Evolutionary conservation across 2,888 invertebrate genomes (phyloP).

Genomic region (Caenorhabditis virilis): DNA sequence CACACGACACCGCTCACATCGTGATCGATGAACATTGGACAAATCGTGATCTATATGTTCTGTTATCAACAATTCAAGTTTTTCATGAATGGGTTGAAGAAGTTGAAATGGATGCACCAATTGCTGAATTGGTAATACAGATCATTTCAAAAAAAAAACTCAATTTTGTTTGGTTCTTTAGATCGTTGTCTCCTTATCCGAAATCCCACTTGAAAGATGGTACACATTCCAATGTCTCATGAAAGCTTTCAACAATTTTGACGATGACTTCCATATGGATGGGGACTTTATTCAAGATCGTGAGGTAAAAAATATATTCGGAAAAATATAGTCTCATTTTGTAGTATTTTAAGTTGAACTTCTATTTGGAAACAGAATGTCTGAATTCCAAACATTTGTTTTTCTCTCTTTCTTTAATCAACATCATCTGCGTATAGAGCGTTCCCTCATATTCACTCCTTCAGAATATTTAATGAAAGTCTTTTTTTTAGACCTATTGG

Average conservation of each 20-base stretch:
- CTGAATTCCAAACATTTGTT: no score
- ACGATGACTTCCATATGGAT: conserved; percentile 24
- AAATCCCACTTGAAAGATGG: conserved; percentile 62
- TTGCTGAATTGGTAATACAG: conserved; percentile 60
- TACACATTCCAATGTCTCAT: conserved; percentile 66
- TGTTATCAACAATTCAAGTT: conserved; percentile 51
- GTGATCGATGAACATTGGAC: conserved; percentile 59
- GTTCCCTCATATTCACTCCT: no score
- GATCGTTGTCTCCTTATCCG: conserved; percentile 63
- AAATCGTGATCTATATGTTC: conserved; percentile 50
- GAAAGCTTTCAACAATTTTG: conserved; percentile 56
- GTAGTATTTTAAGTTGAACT: no score
- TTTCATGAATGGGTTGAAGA: conserved; percentile 51
- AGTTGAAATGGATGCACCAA: conserved; percentile 62
- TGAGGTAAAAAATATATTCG: no score
- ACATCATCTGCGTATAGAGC: neutral
- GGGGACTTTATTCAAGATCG: conserved; percentile 26
- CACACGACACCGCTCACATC: conserved; percentile 28
- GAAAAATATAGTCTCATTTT: no score
- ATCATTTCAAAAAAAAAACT: no score
- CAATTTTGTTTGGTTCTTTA: neutral
- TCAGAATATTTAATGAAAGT: no score
- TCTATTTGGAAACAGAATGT: no score
- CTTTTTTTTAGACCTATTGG: conserved; percentile 57
- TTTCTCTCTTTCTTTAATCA: neutral